These are phyloP conservation scores for Eretmochelys imbricata DNA, from an alignment of 2,113 vertebrate species.

Conservation along the genomic window DNA sequence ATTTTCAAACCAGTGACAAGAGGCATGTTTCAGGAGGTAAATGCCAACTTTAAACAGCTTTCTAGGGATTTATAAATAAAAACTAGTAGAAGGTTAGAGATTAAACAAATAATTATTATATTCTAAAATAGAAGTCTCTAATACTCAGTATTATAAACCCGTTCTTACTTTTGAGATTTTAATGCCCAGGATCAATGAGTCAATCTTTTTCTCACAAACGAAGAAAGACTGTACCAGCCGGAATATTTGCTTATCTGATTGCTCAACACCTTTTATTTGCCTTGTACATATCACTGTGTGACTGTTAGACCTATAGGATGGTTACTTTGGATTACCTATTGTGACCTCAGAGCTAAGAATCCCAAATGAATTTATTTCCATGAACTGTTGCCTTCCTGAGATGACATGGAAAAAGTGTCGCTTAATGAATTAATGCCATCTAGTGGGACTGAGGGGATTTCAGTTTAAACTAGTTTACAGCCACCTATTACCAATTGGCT, in stretches of 20 bases:
- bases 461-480: background rate
- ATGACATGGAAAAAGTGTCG: background rate
- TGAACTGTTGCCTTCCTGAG: background rate
- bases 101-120: accelerated
- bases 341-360: background rate
- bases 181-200: accelerated
- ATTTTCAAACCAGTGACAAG: background rate
- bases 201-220: background rate
- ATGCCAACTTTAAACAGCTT: background rate
- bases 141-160: background rate
- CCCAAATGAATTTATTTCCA: background rate
- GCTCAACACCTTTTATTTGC: background rate
- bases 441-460: conserved; percentile 69
- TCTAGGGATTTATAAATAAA: background rate
- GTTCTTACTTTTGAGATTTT: accelerated
- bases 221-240: background rate
- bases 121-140: background rate
- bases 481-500: background rate
- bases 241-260: background rate
- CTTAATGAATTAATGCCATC: conserved; percentile 75
- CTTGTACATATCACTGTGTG: background rate
- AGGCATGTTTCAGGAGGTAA: background rate
- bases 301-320: background rate
- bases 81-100: background rate
- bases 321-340: background rate